A percentile compares a stretch with the other conserved stretches of the same genome.
Conservation (phyloP, 2,113 vertebrate genomes). For the Diadophis punctatus region DNA sequence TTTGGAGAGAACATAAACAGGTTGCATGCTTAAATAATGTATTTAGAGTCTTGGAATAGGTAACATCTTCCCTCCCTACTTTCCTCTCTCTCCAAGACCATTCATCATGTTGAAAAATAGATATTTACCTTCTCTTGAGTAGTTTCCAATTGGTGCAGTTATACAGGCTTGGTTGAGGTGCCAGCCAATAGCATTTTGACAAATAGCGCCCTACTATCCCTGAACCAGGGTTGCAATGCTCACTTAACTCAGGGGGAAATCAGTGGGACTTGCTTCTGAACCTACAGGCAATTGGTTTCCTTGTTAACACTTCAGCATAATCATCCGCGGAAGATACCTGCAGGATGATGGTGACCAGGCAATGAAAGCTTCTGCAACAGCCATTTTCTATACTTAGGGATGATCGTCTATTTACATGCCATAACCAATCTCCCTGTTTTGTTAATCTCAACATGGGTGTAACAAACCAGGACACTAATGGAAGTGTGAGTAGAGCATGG, state of each 20-base stretch:
- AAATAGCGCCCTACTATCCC: not conserved
- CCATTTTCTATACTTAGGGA: not conserved
- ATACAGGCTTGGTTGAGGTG: not conserved
- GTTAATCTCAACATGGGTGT: not conserved
- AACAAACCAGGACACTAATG: not conserved
- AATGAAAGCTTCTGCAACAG: not conserved
- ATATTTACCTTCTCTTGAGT: conserved; percentile 13
- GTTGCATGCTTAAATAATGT: conserved; percentile 63
- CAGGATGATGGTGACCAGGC: not conserved
- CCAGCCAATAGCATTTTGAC: not conserved
- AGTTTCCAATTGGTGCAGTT: conserved; percentile 14
- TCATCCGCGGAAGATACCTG: not conserved
- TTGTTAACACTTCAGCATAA: not conserved
- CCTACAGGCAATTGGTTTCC: not conserved
- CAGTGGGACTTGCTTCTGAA: not conserved
- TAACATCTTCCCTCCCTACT: conserved; percentile 28
- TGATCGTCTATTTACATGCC: not conserved
- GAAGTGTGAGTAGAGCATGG: not conserved
- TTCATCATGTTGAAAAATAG: conserved; percentile 44
- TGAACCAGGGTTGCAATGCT: not conserved
- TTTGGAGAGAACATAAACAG: conserved; percentile 51
- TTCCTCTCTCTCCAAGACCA: conserved; percentile 1
- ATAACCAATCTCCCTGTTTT: not conserved
- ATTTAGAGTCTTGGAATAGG: conserved; percentile 41
- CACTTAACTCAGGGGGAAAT: not conserved